Percentiles rank a stretch among this genome's conserved stretches.
Evolutionary conservation across 2,888 invertebrate species (phyloP).

Genomic region (Cosmorhoe ocellata): DNA sequence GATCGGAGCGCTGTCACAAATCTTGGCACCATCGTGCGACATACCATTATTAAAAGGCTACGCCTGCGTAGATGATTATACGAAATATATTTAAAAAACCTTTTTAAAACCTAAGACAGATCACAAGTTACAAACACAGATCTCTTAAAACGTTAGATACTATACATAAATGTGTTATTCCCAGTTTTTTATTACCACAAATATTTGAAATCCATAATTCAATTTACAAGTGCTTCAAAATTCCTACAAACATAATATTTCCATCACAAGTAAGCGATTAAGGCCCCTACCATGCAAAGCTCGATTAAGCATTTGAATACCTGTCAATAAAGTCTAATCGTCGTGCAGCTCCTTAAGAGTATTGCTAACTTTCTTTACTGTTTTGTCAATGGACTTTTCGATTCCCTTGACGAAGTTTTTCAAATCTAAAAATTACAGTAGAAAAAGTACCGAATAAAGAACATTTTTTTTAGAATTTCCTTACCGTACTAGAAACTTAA

Average conservation of each 20-base stretch:
- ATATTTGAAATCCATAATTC: too few species aligned
- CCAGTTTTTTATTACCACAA: too few species aligned
- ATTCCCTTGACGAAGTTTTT: conserved; percentile 55
- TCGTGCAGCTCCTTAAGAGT: conserved; percentile 59
- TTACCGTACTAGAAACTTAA: too few species aligned
- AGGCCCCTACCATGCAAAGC: conserved; percentile 50
- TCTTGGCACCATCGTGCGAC: neutral
- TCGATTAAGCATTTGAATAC: conserved; percentile 40
- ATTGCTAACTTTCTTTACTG: conserved; percentile 58
- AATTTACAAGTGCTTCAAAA: neutral
- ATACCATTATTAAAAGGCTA: conserved; percentile 1
- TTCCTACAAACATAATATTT: neutral
- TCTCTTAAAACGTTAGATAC: too few species aligned
- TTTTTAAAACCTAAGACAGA: too few species aligned
- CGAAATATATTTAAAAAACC: too few species aligned
- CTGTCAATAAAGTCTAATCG: conserved; percentile 47
- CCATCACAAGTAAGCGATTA: conserved; percentile 24
- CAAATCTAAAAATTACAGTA: conserved; percentile 48
- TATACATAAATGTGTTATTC: too few species aligned
- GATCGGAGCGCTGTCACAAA: too few species aligned
- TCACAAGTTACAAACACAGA: neutral
- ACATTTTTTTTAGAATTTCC: neutral
- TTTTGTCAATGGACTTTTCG: conserved; percentile 65
- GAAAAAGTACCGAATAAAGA: conserved; percentile 9
- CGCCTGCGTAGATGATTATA: too few species aligned